These are phyloP conservation scores for Chymomyza fuscimana DNA, from an alignment of 2,888 invertebrate genomes.

Conservation along the genomic window DNA sequence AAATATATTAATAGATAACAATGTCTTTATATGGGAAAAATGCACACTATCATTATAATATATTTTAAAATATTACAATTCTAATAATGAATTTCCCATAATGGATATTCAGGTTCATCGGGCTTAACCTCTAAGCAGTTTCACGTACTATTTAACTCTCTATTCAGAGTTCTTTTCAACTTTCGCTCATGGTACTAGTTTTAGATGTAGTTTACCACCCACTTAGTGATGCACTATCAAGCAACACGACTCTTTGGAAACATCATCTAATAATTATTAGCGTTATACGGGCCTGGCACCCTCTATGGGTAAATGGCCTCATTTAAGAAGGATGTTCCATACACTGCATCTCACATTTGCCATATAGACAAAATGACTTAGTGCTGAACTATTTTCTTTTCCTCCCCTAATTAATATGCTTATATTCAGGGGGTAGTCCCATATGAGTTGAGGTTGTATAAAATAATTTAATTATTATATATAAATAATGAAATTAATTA, in stretches of 20 bases:
- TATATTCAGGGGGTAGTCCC: too few relatives aligned
- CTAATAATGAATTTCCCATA: constrained; percentile 78
- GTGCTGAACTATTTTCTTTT: too few relatives aligned
- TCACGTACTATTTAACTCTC: constrained; percentile 81
- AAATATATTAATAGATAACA: constrained; percentile 81
- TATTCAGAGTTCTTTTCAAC: constrained; percentile 82
- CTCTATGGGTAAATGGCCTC: constrained; percentile 60
- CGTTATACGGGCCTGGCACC: constrained; percentile 81
- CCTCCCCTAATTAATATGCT: too few relatives aligned
- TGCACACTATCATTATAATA: constrained; percentile 75
- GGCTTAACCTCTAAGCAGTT: constrained; percentile 82
- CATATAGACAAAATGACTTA: too few relatives aligned
- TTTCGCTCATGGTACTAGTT: constrained; percentile 86
- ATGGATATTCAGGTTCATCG: constrained; percentile 82
- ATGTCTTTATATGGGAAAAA: constrained; percentile 81
- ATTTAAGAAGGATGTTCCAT: too few relatives aligned
- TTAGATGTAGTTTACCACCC: constrained; percentile 80
- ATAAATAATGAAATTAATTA: too few relatives aligned
- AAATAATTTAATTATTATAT: too few relatives aligned
- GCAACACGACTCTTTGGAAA: constrained; percentile 66
- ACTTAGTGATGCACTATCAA: constrained; percentile 45
- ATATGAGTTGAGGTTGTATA: too few relatives aligned
- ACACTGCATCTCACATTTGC: too few relatives aligned
- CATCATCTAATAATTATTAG: constrained; percentile 54
- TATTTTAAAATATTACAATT: constrained; percentile 56